Conservation (phyloP, 1,140 invertebrate species). For the Zaprionus africanus region DNA sequence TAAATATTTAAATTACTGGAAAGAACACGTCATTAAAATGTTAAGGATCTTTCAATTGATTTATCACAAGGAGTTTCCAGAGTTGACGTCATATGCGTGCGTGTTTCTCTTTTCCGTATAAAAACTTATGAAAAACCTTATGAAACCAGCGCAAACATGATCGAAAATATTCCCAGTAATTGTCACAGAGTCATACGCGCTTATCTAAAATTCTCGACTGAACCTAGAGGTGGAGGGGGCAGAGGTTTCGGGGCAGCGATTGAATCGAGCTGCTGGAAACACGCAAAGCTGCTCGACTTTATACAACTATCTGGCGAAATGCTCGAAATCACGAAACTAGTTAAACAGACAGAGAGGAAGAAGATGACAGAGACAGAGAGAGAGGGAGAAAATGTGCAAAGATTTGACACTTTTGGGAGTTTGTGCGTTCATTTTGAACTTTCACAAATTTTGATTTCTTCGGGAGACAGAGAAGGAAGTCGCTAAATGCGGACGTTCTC, state of each 20-base stretch:
- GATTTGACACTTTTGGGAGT: conserved; percentile 7
- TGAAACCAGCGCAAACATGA: not conserved
- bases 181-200: conserved; percentile 3
- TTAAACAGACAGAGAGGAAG: not conserved
- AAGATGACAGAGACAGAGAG: not conserved
- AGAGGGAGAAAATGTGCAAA: not conserved
- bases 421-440: conserved; percentile 1
- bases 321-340: not conserved
- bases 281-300: conserved; percentile 1
- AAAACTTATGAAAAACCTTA: not conserved
- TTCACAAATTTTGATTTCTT: not conserved
- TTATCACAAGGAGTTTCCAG: not conserved
- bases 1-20: too few species aligned
- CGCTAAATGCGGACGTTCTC: not conserved
- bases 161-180: not conserved
- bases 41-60: too few species aligned
- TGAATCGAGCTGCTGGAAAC: not conserved
- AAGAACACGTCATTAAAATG: too few species aligned
- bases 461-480: not conserved
- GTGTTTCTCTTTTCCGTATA: not conserved
- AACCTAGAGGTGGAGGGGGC: not conserved
- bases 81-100: not conserved
- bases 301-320: conserved; percentile 1
- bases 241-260: not conserved
- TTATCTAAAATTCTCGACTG: conserved; percentile 1